Conservation (phyloP, 1,140 invertebrate species). For the Hyles vespertilio region DNA sequence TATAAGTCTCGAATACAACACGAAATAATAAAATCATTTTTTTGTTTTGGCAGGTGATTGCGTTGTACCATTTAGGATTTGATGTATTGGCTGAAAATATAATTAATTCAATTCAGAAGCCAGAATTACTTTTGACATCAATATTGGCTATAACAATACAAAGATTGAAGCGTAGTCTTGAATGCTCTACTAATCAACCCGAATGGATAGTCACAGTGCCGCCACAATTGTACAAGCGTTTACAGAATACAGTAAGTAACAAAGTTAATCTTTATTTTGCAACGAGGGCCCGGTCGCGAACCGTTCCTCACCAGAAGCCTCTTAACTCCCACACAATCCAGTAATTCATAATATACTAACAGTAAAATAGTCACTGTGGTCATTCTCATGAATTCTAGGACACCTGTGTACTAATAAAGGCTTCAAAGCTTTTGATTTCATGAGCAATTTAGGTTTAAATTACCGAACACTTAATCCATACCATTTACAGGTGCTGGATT, state of each 20-base stretch:
- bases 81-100: conserved; percentile 46
- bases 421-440: too few species aligned
- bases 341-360: too few species aligned
- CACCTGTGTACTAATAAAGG: too few species aligned
- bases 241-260: conserved; percentile 49
- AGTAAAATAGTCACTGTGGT: too few species aligned
- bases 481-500: conserved; percentile 40
- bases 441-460: too few species aligned
- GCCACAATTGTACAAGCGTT: conserved; percentile 56
- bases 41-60: conserved; percentile 41
- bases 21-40: neutral
- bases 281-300: too few species aligned
- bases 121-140: conserved; percentile 37
- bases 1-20: too few species aligned
- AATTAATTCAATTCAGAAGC: conserved; percentile 32
- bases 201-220: conserved; percentile 61
- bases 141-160: conserved; percentile 56
- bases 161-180: conserved; percentile 53
- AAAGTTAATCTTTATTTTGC: neutral
- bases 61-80: conserved; percentile 55
- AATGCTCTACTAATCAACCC: conserved; percentile 48
- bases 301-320: too few species aligned
- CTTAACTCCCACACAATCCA: too few species aligned
- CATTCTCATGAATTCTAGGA: too few species aligned
- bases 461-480: neutral